phyloP scores from a whole-genome alignment of 2,888 invertebrate genomes.

The Cheilosia vernalis region DNA sequence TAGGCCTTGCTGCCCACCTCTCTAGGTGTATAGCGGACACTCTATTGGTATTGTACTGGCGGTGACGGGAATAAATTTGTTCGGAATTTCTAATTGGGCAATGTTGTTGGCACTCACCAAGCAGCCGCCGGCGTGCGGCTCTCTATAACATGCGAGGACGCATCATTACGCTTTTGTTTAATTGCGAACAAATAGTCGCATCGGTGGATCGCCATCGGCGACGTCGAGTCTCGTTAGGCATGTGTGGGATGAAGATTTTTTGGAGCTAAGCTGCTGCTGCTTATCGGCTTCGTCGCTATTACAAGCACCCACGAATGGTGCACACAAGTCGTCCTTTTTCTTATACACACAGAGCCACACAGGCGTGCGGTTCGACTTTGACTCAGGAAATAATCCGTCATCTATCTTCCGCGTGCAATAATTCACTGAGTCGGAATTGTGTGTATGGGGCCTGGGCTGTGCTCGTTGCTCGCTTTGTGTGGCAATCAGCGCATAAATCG shows the following conservation, averaged over 20 bases:
- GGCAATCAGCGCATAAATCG: constrained; percentile 73
- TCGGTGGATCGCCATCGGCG: constrained; percentile 52
- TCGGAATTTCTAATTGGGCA: constrained; percentile 74
- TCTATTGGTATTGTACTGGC: constrained; percentile 26
- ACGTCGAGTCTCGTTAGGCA: constrained; percentile 68
- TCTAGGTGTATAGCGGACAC: constrained; percentile 3
- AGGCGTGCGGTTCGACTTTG: constrained; percentile 26
- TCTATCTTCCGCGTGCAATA: constrained; percentile 75
- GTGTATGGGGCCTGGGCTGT: constrained; percentile 15
- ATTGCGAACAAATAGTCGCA: constrained; percentile 73
- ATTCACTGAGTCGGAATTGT: constrained; percentile 44
- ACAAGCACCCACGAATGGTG: constrained; percentile 61
- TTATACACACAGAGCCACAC: background rate
- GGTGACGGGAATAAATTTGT: constrained; percentile 71
- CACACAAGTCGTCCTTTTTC: constrained; percentile 42
- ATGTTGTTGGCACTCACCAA: constrained; percentile 55
- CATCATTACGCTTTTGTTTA: constrained; percentile 75
- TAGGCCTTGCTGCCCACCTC: constrained; percentile 22
- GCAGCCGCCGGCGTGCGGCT: constrained; percentile 3
- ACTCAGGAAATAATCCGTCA: constrained; percentile 72
- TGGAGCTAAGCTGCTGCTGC: constrained; percentile 10
- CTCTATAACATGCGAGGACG: constrained; percentile 52
- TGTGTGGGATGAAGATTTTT: constrained; percentile 56
- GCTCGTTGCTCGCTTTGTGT: constrained; percentile 64
- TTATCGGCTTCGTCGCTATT: constrained; percentile 54